phyloP scores from a whole-genome alignment of 2,797 vertebrate genomes.

The Danio aesculapii region DNA sequence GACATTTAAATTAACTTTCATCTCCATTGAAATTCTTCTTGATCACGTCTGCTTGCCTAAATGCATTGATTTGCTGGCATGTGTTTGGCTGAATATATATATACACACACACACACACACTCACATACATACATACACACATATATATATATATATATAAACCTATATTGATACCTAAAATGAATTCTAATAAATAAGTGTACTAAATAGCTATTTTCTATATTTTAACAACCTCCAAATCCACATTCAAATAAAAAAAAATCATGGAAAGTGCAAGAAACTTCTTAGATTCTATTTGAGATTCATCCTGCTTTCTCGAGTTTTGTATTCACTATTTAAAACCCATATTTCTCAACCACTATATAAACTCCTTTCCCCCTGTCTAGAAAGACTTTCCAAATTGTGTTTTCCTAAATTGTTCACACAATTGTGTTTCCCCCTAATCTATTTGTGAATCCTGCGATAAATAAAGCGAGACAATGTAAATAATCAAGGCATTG shows the following conservation, averaged over 20 bases:
- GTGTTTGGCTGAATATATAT: no score
- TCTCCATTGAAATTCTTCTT: no score
- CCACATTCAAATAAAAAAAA: neutral
- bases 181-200: neutral
- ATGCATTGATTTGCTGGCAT: no score
- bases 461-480: conserved; percentile 11
- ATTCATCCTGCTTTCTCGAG: neutral
- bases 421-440: conserved; percentile 34
- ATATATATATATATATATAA: no score
- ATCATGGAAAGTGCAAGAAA: neutral
- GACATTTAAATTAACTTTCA: no score
- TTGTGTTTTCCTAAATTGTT: conserved; percentile 12
- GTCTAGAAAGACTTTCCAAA: neutral
- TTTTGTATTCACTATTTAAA: neutral
- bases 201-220: neutral
- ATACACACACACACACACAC: no score
- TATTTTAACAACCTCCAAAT: neutral
- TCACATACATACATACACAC: no score
- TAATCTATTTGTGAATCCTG: conserved; percentile 31
- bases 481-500: conserved; percentile 42
- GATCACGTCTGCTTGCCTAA: no score
- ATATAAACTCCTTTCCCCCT: neutral
- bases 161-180: neutral
- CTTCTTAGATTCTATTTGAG: neutral
- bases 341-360: neutral